These are phyloP conservation scores for Anolis carolinensis DNA, from an alignment of 2,113 vertebrate genomes.

Conservation along the genomic window DNA sequence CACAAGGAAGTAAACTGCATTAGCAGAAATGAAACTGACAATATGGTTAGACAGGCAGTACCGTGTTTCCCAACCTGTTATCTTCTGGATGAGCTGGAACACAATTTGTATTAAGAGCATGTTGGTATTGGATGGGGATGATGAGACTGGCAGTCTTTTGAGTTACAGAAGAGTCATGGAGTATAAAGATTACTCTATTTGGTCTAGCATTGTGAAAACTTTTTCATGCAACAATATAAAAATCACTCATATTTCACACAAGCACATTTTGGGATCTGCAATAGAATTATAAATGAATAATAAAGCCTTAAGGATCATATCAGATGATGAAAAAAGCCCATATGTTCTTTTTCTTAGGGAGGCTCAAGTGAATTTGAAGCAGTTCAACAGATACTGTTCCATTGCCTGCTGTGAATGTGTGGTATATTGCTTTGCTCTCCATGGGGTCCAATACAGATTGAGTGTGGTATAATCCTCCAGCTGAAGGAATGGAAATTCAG, in stretches of 20 bases:
- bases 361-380: neutral
- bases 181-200: neutral
- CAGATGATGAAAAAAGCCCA: slow-evolving; percentile 29
- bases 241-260: neutral
- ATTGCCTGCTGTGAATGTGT: slow-evolving; percentile 11
- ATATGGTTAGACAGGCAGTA: neutral
- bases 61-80: neutral
- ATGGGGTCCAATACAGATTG: slow-evolving; percentile 47
- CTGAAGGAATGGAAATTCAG: slow-evolving; percentile 56
- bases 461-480: slow-evolving; percentile 56
- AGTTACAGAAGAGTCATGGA: neutral
- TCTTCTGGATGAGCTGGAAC: no score
- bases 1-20: neutral
- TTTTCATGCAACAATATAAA: neutral
- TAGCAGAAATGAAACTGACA: neutral
- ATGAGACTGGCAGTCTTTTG: neutral
- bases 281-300: neutral
- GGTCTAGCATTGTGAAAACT: neutral
- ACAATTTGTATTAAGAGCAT: neutral
- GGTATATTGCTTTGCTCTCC: slow-evolving; percentile 29
- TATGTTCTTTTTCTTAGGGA: slow-evolving; percentile 26
- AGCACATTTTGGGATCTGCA: neutral
- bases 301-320: neutral
- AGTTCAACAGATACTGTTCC: slow-evolving; percentile 12
- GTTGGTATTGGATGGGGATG: neutral